Evolutionary conservation across 1,140 invertebrate species (phyloP).

Genomic region (Caenorhabditis latens): DNA sequence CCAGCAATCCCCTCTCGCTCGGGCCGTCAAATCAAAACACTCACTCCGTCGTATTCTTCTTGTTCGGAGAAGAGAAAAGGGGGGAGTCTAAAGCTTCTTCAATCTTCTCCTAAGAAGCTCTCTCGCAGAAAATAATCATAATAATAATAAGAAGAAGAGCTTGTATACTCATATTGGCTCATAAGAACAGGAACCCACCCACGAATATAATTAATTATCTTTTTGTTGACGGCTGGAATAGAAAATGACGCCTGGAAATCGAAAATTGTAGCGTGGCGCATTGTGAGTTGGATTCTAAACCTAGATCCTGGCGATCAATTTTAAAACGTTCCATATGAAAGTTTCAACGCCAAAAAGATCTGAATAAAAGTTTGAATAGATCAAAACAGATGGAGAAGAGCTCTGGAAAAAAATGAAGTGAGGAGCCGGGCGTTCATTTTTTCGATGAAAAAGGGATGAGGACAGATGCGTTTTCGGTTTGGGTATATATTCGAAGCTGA

Average conservation of each 20-base stretch:
- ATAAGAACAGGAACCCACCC: neutral
- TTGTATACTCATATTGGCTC: neutral
- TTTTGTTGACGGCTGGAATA: too few species aligned
- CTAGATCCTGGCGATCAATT: too few species aligned
- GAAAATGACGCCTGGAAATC: too few species aligned
- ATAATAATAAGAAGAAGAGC: neutral
- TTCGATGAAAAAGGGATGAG: constrained; percentile 14
- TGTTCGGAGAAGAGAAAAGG: neutral
- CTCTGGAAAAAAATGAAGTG: neutral
- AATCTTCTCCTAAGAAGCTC: constrained; percentile 10
- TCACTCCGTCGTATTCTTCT: constrained; percentile 27
- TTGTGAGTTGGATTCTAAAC: too few species aligned
- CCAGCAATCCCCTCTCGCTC: neutral
- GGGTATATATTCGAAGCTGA: constrained; percentile 31
- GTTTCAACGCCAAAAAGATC: too few species aligned
- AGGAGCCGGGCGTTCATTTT: neutral
- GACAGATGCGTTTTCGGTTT: constrained; percentile 38
- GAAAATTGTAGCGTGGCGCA: too few species aligned
- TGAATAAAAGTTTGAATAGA: neutral
- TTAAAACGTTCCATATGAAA: too few species aligned
- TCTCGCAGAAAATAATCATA: neutral
- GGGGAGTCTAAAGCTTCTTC: neutral
- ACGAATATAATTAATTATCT: neutral
- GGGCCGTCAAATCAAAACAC: constrained; percentile 41
- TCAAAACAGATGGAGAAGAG: neutral